These are phyloP conservation scores for Coleophora deauratella DNA, from an alignment of 2,888 invertebrate genomes.

Conservation along the genomic window DNA sequence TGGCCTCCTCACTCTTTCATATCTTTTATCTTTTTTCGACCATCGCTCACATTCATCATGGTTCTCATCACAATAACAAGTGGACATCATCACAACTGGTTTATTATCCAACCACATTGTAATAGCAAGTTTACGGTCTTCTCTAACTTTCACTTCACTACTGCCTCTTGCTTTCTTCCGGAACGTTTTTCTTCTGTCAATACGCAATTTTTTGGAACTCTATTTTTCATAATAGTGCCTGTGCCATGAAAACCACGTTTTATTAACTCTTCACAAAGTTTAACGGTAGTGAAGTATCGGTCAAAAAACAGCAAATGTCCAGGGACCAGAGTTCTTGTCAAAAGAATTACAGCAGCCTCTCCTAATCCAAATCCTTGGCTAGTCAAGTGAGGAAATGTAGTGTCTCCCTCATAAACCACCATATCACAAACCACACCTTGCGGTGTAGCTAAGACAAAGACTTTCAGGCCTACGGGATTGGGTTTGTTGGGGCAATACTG, in stretches of 20 bases:
- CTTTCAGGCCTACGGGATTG: conserved; percentile 16
- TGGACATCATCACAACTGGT: conserved; percentile 7
- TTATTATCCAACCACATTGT: conserved; percentile 12
- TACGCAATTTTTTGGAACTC: conserved; percentile 5
- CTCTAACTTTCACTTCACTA: conserved; percentile 1
- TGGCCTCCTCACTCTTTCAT: conserved; percentile 10
- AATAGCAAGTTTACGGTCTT: conserved; percentile 5
- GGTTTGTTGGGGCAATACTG: conserved; percentile 16
- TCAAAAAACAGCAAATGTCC: conserved; percentile 16
- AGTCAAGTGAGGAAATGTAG: conserved; percentile 3
- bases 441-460: conserved; percentile 16
- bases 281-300: conserved; percentile 14
- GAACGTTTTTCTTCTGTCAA: too few species aligned
- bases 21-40: conserved; percentile 8
- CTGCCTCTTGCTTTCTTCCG: conserved; percentile 5
- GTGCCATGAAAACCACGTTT: conserved; percentile 4
- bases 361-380: conserved; percentile 9
- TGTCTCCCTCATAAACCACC: conserved; percentile 15
- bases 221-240: conserved; percentile 12
- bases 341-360: conserved; percentile 11
- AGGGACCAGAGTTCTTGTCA: conserved; percentile 12
- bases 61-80: neutral
- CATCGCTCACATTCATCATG: conserved; percentile 10
- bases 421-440: conserved; percentile 14
- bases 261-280: conserved; percentile 5